Percentiles rank a stretch among this genome's conserved stretches.
These are phyloP conservation scores for Catharus ustulatus DNA, from an alignment of 2,797 vertebrate species.

Conservation along the genomic window DNA sequence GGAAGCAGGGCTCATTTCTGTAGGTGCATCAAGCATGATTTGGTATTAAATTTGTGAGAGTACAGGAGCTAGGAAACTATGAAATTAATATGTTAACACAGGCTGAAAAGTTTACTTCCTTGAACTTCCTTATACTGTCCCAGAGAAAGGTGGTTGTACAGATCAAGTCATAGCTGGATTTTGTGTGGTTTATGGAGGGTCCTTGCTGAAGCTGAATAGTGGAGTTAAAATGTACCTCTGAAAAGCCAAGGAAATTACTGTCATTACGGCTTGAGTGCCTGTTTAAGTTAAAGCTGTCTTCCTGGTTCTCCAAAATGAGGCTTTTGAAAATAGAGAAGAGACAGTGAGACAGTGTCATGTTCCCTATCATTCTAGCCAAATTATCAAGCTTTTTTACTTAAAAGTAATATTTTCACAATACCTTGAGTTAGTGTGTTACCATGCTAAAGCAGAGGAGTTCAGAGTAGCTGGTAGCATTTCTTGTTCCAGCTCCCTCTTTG, in stretches of 20 bases:
- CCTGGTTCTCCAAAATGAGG: neutral
- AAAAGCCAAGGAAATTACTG: neutral
- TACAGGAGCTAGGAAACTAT: neutral
- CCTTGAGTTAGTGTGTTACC: neutral
- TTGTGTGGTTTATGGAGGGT: neutral
- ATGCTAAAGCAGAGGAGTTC: slow-evolving; percentile 10
- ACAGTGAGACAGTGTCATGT: neutral
- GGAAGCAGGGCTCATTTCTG: neutral
- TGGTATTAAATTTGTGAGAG: neutral
- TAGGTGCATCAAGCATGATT: neutral
- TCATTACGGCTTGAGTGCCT: neutral
- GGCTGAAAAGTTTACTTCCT: neutral
- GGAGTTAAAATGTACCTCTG: neutral
- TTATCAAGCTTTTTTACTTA: neutral
- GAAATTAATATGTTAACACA: neutral
- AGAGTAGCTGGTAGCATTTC: neutral
- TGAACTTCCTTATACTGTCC: neutral
- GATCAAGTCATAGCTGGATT: neutral
- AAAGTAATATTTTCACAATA: slow-evolving; percentile 54
- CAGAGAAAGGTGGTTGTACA: neutral
- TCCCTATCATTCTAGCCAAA: neutral
- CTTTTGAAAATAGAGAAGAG: slow-evolving; percentile 9
- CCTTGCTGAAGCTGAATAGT: neutral
- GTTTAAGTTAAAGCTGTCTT: neutral
- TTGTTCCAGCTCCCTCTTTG: neutral